Evolutionary conservation across 2,888 invertebrate species (phyloP), one percentile per base, ranked within the genome.

Genomic region (Linyphia triangularis): DNA sequence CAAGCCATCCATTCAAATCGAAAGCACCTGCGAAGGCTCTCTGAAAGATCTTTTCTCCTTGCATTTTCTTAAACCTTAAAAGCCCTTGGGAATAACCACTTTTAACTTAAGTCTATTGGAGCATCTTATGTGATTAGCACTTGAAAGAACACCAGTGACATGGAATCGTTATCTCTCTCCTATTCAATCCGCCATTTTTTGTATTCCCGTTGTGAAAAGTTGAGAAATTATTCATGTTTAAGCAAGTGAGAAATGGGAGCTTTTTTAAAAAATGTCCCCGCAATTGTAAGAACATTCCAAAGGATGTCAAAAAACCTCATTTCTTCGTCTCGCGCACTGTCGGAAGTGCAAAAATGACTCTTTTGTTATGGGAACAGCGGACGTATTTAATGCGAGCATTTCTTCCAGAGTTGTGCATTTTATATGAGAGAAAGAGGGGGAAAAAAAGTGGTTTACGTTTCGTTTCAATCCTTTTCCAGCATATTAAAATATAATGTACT

Each of bases 91-190:
- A 67, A 63, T 19, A 26, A 30, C 19, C 37, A 43, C 40, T 61
- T 59, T 85, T 77, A 59, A 75, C 30, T 69, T 69, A 85, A 83
- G 77, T 40, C 69, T 69, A 85, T 57, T 77, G 69, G 33, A 77
- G 40, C 40, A 30, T 63, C 61, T 85, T 61, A 85, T 77, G 59
- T 40, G 85, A 85, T 85, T 77, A 85, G 77, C 77, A 77, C 69
- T 77, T 85, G 59, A 85, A 85, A 85, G 85, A 75, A 30, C 51
- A 28, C 30, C n/a, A 13, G 19, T 75, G 67, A 77, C 77, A 85
- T 61, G 51, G 37, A 3, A 51, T 13, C 51, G 51, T 51, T 51
- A 51, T 51, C 51, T 51, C 51, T 13, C 13, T 51, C n/a, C 51
- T 43, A n/a, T 51, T n/a, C 51, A n/a, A 1, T 51, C 51, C 13